These are phyloP conservation scores for Isoperla grammatica DNA, from an alignment of 2,888 invertebrate genomes.

Conservation along the genomic window DNA sequence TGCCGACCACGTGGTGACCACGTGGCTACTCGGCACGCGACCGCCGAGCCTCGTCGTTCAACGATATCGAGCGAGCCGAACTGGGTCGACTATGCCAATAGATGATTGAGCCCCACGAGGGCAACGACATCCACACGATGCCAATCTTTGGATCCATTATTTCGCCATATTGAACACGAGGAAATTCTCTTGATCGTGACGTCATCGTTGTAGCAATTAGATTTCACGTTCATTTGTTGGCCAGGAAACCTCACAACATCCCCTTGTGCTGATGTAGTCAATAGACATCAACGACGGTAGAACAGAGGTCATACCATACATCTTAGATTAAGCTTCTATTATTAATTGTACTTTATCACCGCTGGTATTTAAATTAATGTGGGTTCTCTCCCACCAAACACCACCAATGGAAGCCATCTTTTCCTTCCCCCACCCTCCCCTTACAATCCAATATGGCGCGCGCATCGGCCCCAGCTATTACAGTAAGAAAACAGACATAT, in stretches of 20 bases:
- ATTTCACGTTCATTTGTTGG: too few species aligned
- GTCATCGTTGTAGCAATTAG: too few species aligned
- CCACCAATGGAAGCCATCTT: slow-evolving; percentile 31
- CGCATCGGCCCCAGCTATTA: slow-evolving; percentile 46
- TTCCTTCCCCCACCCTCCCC: slow-evolving; percentile 34
- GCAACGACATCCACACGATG: too few species aligned
- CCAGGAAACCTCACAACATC: too few species aligned
- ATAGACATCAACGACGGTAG: too few species aligned
- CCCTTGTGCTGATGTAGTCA: too few species aligned
- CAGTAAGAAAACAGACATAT: slow-evolving; percentile 53
- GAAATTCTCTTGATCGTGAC: too few species aligned
- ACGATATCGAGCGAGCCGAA: too few species aligned
- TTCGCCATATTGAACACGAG: too few species aligned
- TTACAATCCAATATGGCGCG: slow-evolving; percentile 45
- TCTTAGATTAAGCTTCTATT: slow-evolving; percentile 9
- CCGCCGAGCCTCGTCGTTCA: not conserved
- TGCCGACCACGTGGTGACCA: not conserved
- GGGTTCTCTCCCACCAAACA: slow-evolving; percentile 22
- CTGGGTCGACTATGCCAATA: too few species aligned
- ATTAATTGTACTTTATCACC: slow-evolving; percentile 17
- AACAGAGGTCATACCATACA: not conserved
- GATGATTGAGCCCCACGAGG: too few species aligned
- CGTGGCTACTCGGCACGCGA: slow-evolving; percentile 1
- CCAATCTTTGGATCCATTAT: too few species aligned
- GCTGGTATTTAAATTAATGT: slow-evolving; percentile 26